Base-by-base conservation (phyloP, 2,888 invertebrate genomes). In the Argynnis bischoffii region DNA sequence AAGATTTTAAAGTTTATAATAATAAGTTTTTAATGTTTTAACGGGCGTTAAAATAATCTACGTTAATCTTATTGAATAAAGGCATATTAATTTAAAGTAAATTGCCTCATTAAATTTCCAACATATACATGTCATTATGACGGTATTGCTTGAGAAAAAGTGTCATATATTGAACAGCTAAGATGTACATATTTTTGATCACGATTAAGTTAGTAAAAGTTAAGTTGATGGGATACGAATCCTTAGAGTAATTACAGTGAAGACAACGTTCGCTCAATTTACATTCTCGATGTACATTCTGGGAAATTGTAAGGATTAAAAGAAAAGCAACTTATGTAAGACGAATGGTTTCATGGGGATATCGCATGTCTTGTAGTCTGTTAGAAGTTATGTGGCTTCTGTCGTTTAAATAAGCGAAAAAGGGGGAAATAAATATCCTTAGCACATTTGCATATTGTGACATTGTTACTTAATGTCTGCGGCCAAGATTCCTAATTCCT, bases 351-450 rank as follows among this genome's bases (percentile, higher is more conserved):
- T 63, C 68, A 51, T 63, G 50, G 61, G 65, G 57, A 69, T 69
- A 71, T 71, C 55, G 55, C 63, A 41, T 71, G 59, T 59, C 54
- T 35, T 47, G 59, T 59, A 41, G 35, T 63, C 57, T 57, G 64
- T 65, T 55, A 57, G 63, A 63, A 63, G 59, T 70, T 63, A 59
- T 66, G 51, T 66, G 70, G 66, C 69, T 69, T 70, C 69, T 59
- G 66, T 51, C 54, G 51, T 64, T 67, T 51, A 55, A 53, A 64
- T 51, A 60, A 55, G 55, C 47, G 55, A 59, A 64, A 46, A 53
- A 48, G 13, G 53, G 26, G 15, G 14, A 55, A 18, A 54, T 54
- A 21, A 51, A 35, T 35, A 53, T 15, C 8, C 11, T 11, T 26
- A 26, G 26, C 4, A 26, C 5, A 26, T 26, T 26, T 26, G 26